phyloP scores from a whole-genome alignment of 2,888 invertebrate species.

The Psylliodes chrysocephalus region DNA sequence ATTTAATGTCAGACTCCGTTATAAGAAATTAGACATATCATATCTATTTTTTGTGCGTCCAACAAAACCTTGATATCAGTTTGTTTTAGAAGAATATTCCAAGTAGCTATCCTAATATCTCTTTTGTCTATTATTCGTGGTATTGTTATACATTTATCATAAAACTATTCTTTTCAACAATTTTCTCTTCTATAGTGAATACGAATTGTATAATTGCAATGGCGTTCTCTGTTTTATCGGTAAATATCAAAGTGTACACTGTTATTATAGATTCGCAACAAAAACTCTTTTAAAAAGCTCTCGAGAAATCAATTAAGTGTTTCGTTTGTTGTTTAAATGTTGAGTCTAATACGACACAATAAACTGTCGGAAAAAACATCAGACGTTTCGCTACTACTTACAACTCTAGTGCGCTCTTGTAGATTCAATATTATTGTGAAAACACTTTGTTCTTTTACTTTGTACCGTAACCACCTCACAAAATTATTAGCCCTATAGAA shows the following conservation, averaged over 20 bases:
- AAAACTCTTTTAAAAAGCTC: not conserved
- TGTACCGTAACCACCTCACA: conserved; percentile 21
- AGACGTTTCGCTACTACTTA: not conserved
- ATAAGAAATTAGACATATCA: too few relatives aligned
- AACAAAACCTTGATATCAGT: too few relatives aligned
- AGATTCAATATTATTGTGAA: conserved; percentile 11
- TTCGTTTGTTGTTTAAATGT: conserved; percentile 16
- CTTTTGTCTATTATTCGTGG: too few relatives aligned
- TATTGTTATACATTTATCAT: too few relatives aligned
- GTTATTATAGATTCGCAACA: not conserved
- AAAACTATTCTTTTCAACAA: too few relatives aligned
- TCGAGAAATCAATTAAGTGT: not conserved
- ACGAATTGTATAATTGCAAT: not conserved
- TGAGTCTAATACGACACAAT: conserved; percentile 13
- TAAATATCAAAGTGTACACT: not conserved
- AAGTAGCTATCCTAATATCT: too few relatives aligned
- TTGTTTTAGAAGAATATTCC: too few relatives aligned
- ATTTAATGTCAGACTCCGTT: too few relatives aligned
- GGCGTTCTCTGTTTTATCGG: not conserved
- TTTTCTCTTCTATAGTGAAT: too few relatives aligned
- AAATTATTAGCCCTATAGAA: conserved; percentile 24
- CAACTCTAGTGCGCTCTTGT: not conserved
- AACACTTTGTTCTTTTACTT: conserved; percentile 17
- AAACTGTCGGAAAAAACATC: conserved; percentile 20
- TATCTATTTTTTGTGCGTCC: too few relatives aligned